Evolutionary conservation across 2,888 invertebrate species (phyloP).

Genomic region (Drosophila parthenogenetica): DNA sequence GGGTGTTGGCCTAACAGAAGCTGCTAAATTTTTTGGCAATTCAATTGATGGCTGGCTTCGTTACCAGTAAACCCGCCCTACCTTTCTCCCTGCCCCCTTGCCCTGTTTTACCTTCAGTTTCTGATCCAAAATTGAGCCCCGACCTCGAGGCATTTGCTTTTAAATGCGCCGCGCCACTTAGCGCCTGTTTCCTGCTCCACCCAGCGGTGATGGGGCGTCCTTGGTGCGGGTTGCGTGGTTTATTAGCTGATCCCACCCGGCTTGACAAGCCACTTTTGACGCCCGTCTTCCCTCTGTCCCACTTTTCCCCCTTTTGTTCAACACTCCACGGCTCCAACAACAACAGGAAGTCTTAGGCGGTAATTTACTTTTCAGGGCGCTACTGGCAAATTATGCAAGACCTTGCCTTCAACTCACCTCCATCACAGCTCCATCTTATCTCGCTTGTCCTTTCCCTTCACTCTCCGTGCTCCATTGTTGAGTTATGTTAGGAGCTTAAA

Average conservation of each 20-base stretch:
- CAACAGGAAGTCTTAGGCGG: slow-evolving; percentile 75
- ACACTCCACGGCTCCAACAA: slow-evolving; percentile 7
- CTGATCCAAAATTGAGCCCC: slow-evolving; percentile 50
- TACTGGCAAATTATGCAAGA: slow-evolving; percentile 76
- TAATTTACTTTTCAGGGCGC: slow-evolving; percentile 75
- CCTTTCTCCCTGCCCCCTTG: background rate
- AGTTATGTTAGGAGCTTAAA: slow-evolving; percentile 56
- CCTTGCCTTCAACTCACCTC: slow-evolving; percentile 19
- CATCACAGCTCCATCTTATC: background rate
- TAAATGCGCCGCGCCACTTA: slow-evolving; percentile 75
- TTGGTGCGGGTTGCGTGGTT: slow-evolving; percentile 62
- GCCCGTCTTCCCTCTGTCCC: slow-evolving; percentile 21
- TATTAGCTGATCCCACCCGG: slow-evolving; percentile 75
- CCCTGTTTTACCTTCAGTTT: background rate
- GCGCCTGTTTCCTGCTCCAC: slow-evolving; percentile 66
- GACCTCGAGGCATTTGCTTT: slow-evolving; percentile 73
- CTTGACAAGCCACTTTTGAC: slow-evolving; percentile 77
- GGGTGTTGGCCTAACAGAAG: slow-evolving; percentile 52
- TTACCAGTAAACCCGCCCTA: slow-evolving; percentile 25
- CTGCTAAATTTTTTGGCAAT: slow-evolving; percentile 74
- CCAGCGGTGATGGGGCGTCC: background rate
- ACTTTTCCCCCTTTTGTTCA: slow-evolving; percentile 9
- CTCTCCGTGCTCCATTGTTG: slow-evolving; percentile 19
- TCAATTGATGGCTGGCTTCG: slow-evolving; percentile 63
- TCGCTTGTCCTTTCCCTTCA: slow-evolving; percentile 1